These are phyloP conservation scores for Pseudochaenichthys georgianus DNA, from an alignment of 2,797 vertebrate species.

Conservation along the genomic window DNA sequence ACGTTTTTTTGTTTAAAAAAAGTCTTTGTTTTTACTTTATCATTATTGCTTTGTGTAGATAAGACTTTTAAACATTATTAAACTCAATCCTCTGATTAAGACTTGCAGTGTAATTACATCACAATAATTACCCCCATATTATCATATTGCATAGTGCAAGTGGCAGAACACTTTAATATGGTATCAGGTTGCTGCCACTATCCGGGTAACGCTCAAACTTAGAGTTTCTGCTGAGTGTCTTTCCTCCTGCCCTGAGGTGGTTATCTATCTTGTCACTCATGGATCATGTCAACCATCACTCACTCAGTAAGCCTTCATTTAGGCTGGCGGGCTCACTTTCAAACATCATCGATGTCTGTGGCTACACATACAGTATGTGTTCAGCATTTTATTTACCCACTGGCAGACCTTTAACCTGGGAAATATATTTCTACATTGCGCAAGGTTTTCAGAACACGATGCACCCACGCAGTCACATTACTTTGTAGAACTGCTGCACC, in stretches of 20 bases:
- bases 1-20: neutral
- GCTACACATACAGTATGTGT: conserved; percentile 30
- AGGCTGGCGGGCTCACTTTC: conserved; percentile 23
- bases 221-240: conserved; percentile 33
- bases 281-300: conserved; percentile 44
- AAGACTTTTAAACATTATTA: neutral
- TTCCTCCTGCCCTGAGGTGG: conserved; percentile 21
- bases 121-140: conserved; percentile 18
- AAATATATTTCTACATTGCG: conserved; percentile 49
- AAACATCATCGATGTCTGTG: conserved; percentile 37
- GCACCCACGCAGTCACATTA: neutral
- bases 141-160: conserved; percentile 32
- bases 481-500: conserved; percentile 34
- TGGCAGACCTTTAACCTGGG: conserved; percentile 61
- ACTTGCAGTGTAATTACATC: conserved; percentile 45
- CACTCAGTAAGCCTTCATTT: conserved; percentile 42
- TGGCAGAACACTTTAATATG: conserved; percentile 35
- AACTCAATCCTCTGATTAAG: conserved; percentile 18
- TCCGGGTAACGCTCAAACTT: conserved; percentile 25
- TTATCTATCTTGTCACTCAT: conserved; percentile 46
- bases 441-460: conserved; percentile 17
- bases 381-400: conserved; percentile 58
- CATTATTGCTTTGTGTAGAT: neutral
- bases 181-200: conserved; percentile 45
- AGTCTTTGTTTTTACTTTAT: neutral